Conservation (phyloP, 1,140 invertebrate species). For the Penaeus vannamei region DNA sequence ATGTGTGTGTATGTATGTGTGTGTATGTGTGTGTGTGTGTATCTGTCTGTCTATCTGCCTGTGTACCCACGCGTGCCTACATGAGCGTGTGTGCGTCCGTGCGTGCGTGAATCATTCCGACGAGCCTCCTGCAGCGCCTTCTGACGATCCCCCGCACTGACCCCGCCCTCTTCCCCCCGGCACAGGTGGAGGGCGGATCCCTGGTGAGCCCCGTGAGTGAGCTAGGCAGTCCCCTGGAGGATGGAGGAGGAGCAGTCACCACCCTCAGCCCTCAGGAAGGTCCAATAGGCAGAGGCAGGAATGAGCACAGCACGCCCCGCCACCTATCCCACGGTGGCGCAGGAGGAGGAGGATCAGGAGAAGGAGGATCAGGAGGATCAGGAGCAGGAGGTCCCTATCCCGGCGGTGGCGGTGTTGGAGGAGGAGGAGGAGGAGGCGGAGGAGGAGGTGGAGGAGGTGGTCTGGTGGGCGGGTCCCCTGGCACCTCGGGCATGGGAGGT, state of each 20-base stretch:
- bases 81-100: no score
- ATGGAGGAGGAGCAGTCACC: slow-evolving; percentile 25
- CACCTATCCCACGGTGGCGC: slow-evolving; percentile 27
- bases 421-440: slow-evolving; percentile 4
- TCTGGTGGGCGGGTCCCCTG: slow-evolving; percentile 61
- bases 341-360: not conserved
- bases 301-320: not conserved
- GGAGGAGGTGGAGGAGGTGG: slow-evolving; percentile 46
- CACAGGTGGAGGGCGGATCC: slow-evolving; percentile 49
- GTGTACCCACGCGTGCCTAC: no score
- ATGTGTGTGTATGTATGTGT: no score
- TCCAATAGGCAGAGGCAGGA: not conserved
- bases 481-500: slow-evolving; percentile 58
- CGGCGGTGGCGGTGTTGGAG: slow-evolving; percentile 6
- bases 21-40: no score
- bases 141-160: no score
- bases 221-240: slow-evolving; percentile 53
- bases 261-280: not conserved
- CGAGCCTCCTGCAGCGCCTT: no score
- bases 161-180: not conserved
- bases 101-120: no score
- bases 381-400: not conserved
- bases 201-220: slow-evolving; percentile 51
- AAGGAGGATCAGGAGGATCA: slow-evolving; percentile 21
- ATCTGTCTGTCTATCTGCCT: no score